Base-by-base conservation (phyloP, 1,140 invertebrate genomes). In the Thalassaphorura encarpata region DNA sequence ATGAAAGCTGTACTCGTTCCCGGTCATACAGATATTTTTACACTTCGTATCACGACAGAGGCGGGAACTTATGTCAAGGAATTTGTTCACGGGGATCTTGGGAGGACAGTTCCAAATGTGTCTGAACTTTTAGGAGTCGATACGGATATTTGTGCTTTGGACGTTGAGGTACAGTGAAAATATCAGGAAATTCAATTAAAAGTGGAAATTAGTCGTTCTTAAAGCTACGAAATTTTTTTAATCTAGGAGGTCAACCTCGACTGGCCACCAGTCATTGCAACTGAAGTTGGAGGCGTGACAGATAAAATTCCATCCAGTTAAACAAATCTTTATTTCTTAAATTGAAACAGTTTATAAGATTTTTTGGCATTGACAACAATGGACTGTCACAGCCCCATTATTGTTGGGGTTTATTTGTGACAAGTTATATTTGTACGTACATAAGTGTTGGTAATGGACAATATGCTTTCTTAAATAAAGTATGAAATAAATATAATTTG, bases 51-150 rank as follows among this genome's bases (percentile, higher is more conserved):
- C 1, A 80, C 77, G 47, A 93, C 90, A 15, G 29, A 51, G 8
- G 48, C 48, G 13, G 48, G 48, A 24, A 51, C 48, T 5, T 51
- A 51, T 24, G 81, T 98, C 0, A 98, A 98, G 74, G 94, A 98
- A 75, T 92, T 97, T 77, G 84, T 94, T 18, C 91, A 97, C 73
- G 89, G 33, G n/a, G 46, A 48, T 74, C 87, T 96, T 69, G 85
- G 87, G 16, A 76, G 93, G 39, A 95, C 91, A 0, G 70, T 68
- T 15, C 94, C 93, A 0, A 83, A 75, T 70, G 69, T 92, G 13
- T 76, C 78, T 19, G 66, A 67, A 0, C 52, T 84, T 13, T 63
- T 82, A 1, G 71, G 70, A 2, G 71, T 79, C 51, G 74, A 78
- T 33, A 76, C 77, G 57, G 82, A 86, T 66, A 79, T 36, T 11